Percentiles rank a stretch among this genome's conserved stretches.
Conservation (phyloP, 2,797 vertebrate genomes). For the Cirrhinus mrigala region DNA sequence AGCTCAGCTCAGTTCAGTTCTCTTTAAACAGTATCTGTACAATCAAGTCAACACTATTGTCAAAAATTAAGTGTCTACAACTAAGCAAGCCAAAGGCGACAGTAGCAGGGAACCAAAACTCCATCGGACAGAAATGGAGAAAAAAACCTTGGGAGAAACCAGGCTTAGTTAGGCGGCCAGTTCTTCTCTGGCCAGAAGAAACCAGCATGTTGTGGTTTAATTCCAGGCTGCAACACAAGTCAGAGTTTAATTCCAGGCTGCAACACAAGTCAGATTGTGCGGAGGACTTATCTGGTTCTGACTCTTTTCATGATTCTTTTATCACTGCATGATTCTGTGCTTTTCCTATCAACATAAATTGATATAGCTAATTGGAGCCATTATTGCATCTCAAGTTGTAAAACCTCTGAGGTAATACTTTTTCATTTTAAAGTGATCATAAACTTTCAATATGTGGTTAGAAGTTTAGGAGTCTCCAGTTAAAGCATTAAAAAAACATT, state of each 20-base stretch:
- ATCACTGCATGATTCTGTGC: neutral
- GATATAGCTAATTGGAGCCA: neutral
- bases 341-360: neutral
- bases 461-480: neutral
- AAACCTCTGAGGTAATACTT: neutral
- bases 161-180: neutral
- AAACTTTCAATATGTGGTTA: neutral
- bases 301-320: neutral
- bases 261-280: neutral
- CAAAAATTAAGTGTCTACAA: neutral
- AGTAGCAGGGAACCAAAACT: neutral
- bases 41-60: neutral
- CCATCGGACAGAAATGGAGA: neutral
- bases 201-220: neutral
- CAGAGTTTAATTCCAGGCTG: neutral
- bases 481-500: neutral
- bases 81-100: neutral
- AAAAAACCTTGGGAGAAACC: neutral
- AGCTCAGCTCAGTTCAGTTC: neutral
- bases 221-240: neutral
- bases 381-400: neutral
- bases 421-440: neutral
- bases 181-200: neutral
- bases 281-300: neutral
- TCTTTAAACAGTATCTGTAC: neutral